These are phyloP conservation scores for Mystacides longicornis DNA, from an alignment of 2,888 invertebrate genomes.

Conservation along the genomic window DNA sequence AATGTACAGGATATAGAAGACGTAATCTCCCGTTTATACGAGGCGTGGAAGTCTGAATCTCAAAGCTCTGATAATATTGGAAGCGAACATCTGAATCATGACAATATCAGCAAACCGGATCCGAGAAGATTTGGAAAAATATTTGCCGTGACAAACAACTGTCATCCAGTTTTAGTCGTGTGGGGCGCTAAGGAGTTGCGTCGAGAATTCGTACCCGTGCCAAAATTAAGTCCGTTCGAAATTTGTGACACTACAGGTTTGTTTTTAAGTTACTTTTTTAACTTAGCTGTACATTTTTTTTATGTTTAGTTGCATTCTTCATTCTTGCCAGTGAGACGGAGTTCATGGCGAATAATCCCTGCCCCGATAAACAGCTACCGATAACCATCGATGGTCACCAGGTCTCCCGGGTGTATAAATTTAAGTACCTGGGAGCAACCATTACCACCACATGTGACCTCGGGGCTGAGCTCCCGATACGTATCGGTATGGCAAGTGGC, in stretches of 20 bases:
- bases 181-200: constrained; percentile 14
- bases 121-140: constrained; percentile 35
- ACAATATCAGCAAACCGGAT: neutral
- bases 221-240: constrained; percentile 33
- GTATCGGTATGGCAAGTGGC: no score
- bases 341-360: no score
- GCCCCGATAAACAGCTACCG: no score
- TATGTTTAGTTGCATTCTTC: no score
- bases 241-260: constrained; percentile 48
- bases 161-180: constrained; percentile 45
- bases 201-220: constrained; percentile 32
- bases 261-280: no score
- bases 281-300: no score
- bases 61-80: neutral
- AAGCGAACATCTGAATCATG: neutral
- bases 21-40: constrained; percentile 27
- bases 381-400: no score
- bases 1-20: constrained; percentile 27
- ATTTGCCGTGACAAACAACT: constrained; percentile 58
- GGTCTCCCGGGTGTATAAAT: no score
- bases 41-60: constrained; percentile 12
- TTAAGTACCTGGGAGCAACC: no score
- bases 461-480: no score
- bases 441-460: no score
- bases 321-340: no score